phyloP scores from a whole-genome alignment of 2,113 vertebrate genomes.

The Salvelinus namaycush region DNA sequence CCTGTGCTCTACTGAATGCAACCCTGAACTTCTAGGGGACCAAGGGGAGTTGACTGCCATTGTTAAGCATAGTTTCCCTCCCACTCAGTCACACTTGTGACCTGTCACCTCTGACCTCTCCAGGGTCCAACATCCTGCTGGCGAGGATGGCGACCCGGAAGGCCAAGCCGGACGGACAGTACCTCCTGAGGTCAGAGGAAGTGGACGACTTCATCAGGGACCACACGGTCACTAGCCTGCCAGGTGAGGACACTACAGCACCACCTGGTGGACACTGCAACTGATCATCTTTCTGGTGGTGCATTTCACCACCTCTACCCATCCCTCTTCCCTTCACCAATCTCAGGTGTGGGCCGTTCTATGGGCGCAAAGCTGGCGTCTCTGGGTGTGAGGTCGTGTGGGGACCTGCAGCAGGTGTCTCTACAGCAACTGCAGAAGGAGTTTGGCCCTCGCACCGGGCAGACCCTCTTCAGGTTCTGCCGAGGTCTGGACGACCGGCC shows the following conservation, averaged over 20 bases:
- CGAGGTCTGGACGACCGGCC: conserved; percentile 93
- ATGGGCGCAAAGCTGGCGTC: conserved; percentile 88
- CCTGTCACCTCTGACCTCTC: conserved; percentile 18
- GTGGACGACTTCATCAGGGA: conserved; percentile 97
- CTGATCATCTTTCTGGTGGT: too few relatives aligned
- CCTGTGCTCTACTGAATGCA: too few relatives aligned
- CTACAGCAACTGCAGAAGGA: conserved; percentile 91
- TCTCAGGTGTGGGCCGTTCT: conserved; percentile 88
- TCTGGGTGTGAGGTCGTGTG: conserved; percentile 88
- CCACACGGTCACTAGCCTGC: conserved; percentile 87
- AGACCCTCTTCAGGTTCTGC: conserved; percentile 93
- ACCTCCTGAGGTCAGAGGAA: conserved; percentile 89
- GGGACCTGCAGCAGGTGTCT: conserved; percentile 90
- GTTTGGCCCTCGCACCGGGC: conserved; percentile 94
- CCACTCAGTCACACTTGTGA: too few relatives aligned
- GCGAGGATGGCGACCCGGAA: conserved; percentile 93
- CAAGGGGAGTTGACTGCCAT: too few relatives aligned
- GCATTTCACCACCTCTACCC: not conserved
- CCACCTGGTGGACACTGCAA: conserved; percentile 32
- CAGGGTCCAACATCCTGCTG: conserved; percentile 97
- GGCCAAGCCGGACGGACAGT: conserved; percentile 94
- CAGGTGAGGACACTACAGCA: conserved; percentile 75
- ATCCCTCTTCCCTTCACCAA: conserved; percentile 3
- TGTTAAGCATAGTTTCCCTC: too few relatives aligned
- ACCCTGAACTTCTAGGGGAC: too few relatives aligned